Evolutionary conservation across 1,140 invertebrate genomes (phyloP).

Genomic region (Bombyx mandarina): DNA sequence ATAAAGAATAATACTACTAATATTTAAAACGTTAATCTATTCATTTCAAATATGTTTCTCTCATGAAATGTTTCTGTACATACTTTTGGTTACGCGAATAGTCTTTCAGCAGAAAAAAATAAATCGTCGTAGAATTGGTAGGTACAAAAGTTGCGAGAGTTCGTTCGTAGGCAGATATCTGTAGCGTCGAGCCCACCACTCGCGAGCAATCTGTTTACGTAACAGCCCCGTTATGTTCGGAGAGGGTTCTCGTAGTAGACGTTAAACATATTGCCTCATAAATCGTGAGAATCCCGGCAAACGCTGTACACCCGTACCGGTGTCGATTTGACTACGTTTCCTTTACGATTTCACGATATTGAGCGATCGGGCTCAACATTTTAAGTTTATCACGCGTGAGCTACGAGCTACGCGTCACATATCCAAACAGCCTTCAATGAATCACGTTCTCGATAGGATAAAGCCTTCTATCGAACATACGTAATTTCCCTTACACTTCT

Average conservation of each 20-base stretch:
- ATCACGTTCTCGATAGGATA: too few species aligned
- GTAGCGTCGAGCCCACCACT: constrained; percentile 36
- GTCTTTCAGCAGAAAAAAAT: constrained; percentile 6
- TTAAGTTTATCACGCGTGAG: constrained; percentile 3
- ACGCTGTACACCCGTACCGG: constrained; percentile 48
- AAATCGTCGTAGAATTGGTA: constrained; percentile 28
- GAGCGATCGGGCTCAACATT: constrained; percentile 28
- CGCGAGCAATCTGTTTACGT: constrained; percentile 68
- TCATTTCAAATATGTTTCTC: too few species aligned
- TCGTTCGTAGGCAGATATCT: constrained; percentile 47
- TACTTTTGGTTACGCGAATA: too few species aligned
- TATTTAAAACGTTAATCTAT: too few species aligned
- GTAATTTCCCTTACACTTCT: too few species aligned
- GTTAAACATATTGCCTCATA: constrained; percentile 71
- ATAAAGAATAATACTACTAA: too few species aligned
- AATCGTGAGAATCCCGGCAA: constrained; percentile 64
- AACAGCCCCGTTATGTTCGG: constrained; percentile 65
- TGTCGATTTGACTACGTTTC: constrained; percentile 65
- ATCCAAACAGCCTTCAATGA: too few species aligned
- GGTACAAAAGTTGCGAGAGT: constrained; percentile 36
- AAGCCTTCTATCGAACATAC: too few species aligned
- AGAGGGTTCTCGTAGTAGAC: constrained; percentile 64
- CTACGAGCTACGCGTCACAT: not conserved
- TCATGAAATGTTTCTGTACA: too few species aligned
- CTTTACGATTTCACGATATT: constrained; percentile 58